Percentiles rank a stretch among this genome's conserved stretches.
Conservation (phyloP, 2,888 invertebrate genomes). For the Nematopogon swammerdamellus region DNA sequence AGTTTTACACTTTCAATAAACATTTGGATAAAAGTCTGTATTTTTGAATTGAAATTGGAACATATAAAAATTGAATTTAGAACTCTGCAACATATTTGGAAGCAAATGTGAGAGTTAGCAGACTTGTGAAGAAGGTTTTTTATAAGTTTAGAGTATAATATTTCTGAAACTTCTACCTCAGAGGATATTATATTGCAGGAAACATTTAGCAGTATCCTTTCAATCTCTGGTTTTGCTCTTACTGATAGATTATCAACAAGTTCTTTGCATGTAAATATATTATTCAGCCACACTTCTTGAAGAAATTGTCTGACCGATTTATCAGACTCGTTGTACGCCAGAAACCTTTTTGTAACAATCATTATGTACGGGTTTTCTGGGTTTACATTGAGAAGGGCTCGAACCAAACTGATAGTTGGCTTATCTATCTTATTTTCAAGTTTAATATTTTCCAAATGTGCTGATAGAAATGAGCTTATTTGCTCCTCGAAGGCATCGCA, state of each 20-base stretch:
- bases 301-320: not conserved
- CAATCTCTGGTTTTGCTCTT: not conserved
- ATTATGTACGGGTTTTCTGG: not conserved
- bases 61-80: not conserved
- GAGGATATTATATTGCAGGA: not conserved
- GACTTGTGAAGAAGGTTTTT: not conserved
- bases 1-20: not conserved
- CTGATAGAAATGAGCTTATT: not conserved
- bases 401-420: not conserved
- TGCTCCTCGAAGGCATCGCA: not conserved
- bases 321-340: not conserved
- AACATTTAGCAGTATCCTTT: not conserved
- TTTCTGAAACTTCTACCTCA: not conserved
- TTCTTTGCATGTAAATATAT: not conserved
- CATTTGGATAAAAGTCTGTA: not conserved
- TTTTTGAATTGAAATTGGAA: not conserved
- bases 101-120: not conserved
- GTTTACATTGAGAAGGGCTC: not conserved
- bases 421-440: not conserved
- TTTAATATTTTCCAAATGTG: not conserved
- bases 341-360: not conserved
- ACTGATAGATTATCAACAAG: not conserved
- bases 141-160: not conserved
- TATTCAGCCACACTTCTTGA: not conserved
- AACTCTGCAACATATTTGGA: not conserved